These are phyloP conservation scores for Nyctereutes procyonoides DNA, from an alignment of 2,113 vertebrate genomes.

Conservation along the genomic window DNA sequence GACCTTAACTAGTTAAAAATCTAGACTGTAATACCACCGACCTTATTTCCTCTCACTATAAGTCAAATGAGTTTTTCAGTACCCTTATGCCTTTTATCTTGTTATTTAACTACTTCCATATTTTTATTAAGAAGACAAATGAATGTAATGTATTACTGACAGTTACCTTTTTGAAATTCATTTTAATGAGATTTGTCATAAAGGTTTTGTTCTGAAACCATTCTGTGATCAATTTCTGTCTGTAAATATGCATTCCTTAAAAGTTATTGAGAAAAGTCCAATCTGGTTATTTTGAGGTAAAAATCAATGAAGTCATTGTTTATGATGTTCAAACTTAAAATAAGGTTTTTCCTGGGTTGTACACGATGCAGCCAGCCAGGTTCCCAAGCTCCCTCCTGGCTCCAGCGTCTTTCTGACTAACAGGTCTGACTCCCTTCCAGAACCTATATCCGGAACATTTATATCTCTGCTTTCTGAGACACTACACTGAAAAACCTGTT, in stretches of 20 bases:
- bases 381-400: conserved; percentile 68
- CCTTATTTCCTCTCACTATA: neutral
- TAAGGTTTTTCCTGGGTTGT: conserved; percentile 43
- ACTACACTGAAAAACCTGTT: neutral
- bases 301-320: conserved; percentile 65
- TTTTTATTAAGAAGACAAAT: conserved; percentile 58
- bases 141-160: neutral
- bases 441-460: conserved; percentile 24
- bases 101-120: neutral
- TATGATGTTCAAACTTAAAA: conserved; percentile 62
- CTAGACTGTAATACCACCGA: neutral
- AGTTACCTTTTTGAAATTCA: conserved; percentile 29
- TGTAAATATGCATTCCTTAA: conserved; percentile 24
- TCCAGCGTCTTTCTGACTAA: conserved; percentile 15
- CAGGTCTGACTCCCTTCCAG: conserved; percentile 43
- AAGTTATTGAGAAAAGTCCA: conserved; percentile 42
- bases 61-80: neutral
- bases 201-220: conserved; percentile 8
- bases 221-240: conserved; percentile 45
- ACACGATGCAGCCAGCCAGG: neutral
- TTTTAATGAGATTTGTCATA: neutral
- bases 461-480: conserved; percentile 42
- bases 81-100: neutral
- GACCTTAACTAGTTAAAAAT: conserved; percentile 23
- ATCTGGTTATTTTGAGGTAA: conserved; percentile 24